Conservation (phyloP, 1,140 invertebrate genomes). For the Aphelenchoides avenae region DNA sequence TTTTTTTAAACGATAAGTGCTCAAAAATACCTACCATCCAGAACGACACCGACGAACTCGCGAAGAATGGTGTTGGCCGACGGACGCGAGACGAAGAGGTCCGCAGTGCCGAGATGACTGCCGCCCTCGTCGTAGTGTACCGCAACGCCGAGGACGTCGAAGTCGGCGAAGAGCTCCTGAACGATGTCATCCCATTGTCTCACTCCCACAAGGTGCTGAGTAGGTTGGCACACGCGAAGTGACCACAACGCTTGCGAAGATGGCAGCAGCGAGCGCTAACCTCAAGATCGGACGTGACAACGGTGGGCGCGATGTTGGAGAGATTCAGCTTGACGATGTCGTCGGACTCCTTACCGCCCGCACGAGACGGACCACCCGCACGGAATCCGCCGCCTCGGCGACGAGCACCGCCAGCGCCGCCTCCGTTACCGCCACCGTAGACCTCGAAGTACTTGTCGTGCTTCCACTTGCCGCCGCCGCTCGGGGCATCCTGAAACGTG, state of each 20-base stretch:
- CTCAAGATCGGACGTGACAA: constrained; percentile 32
- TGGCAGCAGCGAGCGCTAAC: constrained; percentile 1
- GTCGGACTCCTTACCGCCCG: not conserved
- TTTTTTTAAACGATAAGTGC: too few species aligned
- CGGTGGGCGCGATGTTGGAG: constrained; percentile 25
- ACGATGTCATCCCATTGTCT: too few species aligned
- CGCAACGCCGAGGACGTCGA: constrained; percentile 25
- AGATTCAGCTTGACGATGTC: constrained; percentile 29
- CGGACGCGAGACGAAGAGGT: constrained; percentile 19
- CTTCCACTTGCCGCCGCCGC: constrained; percentile 8
- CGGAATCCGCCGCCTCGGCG: too few species aligned
- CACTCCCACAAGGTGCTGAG: too few species aligned
- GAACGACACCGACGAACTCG: constrained; percentile 32
- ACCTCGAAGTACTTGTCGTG: too few species aligned
- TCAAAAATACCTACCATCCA: constrained; percentile 25
- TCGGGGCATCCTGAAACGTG: constrained; percentile 1
- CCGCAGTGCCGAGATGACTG: constrained; percentile 25
- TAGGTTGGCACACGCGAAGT: too few species aligned
- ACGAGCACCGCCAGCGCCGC: too few species aligned
- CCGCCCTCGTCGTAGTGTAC: constrained; percentile 30
- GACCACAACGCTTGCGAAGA: too few species aligned
- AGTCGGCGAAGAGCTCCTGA: constrained; percentile 37
- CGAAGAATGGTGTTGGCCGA: constrained; percentile 23
- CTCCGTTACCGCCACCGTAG: too few species aligned
- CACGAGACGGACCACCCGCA: too few species aligned